Evolutionary conservation across 2,113 vertebrate species (phyloP), one percentile per base, ranked within the genome.

Genomic region (Oncorhynchus kisutch): DNA sequence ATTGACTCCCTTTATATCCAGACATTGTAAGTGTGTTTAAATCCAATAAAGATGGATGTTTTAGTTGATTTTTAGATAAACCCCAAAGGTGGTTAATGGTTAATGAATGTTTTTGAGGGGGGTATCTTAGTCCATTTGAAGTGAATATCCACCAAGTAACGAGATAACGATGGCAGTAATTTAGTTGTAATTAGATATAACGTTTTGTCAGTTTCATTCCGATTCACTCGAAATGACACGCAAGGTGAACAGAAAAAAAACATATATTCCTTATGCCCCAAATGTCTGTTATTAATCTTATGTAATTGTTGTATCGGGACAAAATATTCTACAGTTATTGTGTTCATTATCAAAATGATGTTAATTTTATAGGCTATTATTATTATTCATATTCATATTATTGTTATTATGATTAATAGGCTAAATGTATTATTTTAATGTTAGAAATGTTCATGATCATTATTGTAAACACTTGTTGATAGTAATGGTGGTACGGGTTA

Each of bases 31-130:
- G 39, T 45, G 39, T 60, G 64, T 25, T 73, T 60, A 60, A 20
- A 57, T 73, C 59, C 57, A 73, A 25, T 71, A 22, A 62, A 18
- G 59, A 73, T n/a, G 12, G 27, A 73, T 64, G 27, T 31, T 62
- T 14, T 54, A 54, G 51, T 34, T 73, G 57, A 31, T 27, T 64
- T 64, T 72, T 25, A 18, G 49, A 20, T 72, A 48, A 71, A 71
- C 5, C 2, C 54, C 54, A 14, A 57, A 20, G 54, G 54, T 57
- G 29, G 22, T 64, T 39, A 73, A 73, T 57, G 29, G 22, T 64
- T 39, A 73, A 73, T 65, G 31, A 59, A 54, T 45, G 9, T 24
- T 12, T 20, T 8, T 60, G 54, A 45, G 11, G 24, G 68, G 12
- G 20, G 54, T 5, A 1, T 57, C 16, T 14, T 20, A 14, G 20